phyloP scores from a whole-genome alignment of 2,113 vertebrate genomes.

The Piliocolobus tephrosceles region DNA sequence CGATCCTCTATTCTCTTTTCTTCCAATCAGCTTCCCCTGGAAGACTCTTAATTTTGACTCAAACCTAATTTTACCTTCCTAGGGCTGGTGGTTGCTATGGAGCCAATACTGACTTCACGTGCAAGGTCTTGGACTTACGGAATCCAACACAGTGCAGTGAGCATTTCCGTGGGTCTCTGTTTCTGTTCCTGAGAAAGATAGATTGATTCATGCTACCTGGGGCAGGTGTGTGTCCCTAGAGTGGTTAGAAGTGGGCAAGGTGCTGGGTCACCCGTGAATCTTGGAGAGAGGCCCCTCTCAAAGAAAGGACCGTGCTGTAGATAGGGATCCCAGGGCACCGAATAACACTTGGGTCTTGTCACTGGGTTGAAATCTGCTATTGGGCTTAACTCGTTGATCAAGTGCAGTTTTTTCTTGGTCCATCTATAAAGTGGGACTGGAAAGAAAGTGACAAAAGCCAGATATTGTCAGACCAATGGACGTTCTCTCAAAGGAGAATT shows the following conservation, averaged over 20 bases:
- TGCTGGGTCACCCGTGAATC: background rate
- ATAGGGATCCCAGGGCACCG: too few species aligned
- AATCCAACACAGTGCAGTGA: background rate
- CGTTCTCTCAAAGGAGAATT: background rate
- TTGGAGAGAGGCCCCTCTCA: background rate
- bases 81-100: background rate
- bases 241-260: background rate
- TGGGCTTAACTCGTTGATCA: background rate
- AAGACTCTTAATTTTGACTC: background rate
- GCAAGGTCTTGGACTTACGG: fast-evolving
- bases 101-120: background rate
- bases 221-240: background rate
- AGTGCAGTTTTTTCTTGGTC: background rate
- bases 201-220: background rate
- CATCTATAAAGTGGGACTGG: background rate
- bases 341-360: background rate
- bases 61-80: background rate
- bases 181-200: background rate
- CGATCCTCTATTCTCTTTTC: background rate
- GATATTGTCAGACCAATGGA: background rate
- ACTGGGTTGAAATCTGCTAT: background rate
- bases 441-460: background rate
- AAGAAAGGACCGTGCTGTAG: background rate
- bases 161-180: background rate
- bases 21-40: background rate